These are phyloP conservation scores for Peucedramus taeniatus DNA, from an alignment of 2,113 vertebrate genomes.

Conservation along the genomic window DNA sequence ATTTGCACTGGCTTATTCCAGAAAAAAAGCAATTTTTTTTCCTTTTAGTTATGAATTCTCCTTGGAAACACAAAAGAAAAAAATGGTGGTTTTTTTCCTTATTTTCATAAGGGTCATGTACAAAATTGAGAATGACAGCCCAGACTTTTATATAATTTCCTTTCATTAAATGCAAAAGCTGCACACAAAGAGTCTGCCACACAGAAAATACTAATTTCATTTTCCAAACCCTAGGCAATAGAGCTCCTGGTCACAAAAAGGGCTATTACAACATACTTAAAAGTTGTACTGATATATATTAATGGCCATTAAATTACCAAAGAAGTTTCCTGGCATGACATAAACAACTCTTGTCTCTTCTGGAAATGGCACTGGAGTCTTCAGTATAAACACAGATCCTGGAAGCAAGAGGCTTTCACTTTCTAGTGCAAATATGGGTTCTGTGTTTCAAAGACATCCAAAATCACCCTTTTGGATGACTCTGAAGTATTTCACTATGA, in stretches of 20 bases:
- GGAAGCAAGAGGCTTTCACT: not conserved
- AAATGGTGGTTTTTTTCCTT: not conserved
- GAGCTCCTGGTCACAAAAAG: not conserved
- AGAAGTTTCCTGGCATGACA: not conserved
- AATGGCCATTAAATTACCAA: not conserved
- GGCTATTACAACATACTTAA: not conserved
- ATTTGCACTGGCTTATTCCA: not conserved
- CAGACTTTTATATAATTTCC: slow-evolving; percentile 3
- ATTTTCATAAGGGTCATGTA: slow-evolving; percentile 31
- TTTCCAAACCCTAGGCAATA: not conserved
- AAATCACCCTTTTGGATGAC: not conserved
- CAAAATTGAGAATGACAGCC: slow-evolving; percentile 14
- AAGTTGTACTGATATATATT: not conserved
- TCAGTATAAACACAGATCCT: not conserved
- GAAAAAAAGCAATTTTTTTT: not conserved
- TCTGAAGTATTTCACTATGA: not conserved
- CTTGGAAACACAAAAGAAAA: not conserved
- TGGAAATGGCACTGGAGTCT: not conserved
- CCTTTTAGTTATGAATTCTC: not conserved
- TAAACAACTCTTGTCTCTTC: not conserved
- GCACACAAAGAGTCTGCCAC: not conserved
- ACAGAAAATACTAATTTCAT: not conserved
- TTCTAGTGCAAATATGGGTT: not conserved
- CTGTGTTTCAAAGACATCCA: not conserved
- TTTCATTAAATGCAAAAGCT: slow-evolving; percentile 27